A percentile compares a stretch with the other conserved stretches of the same genome.
Evolutionary conservation across 2,113 vertebrate species (phyloP).

Genomic region (Gorilla gorilla): DNA sequence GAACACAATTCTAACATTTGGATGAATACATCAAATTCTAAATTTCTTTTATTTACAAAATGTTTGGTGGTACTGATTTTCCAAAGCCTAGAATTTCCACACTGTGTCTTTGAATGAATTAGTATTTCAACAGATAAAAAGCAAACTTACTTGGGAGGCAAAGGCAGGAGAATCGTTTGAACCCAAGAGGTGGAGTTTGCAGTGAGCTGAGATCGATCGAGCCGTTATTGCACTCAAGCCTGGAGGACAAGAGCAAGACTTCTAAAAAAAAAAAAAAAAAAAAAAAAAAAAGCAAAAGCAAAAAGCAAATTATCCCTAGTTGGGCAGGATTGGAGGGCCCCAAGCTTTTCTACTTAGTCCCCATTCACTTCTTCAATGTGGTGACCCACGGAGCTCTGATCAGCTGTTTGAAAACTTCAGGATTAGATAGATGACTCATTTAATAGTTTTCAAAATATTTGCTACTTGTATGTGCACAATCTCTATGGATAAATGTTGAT

Average conservation of each 20-base stretch:
- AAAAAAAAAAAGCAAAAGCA: too few species aligned
- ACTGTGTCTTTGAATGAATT: not conserved
- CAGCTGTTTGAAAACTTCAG: not conserved
- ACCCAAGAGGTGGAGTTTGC: too few species aligned
- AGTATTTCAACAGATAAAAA: not conserved
- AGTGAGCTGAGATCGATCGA: too few species aligned
- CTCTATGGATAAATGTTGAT: not conserved
- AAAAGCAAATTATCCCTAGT: not conserved
- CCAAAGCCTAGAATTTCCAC: not conserved
- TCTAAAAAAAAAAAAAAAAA: too few species aligned
- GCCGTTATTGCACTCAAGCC: too few species aligned
- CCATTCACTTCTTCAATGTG: not conserved
- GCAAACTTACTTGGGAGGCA: too few species aligned
- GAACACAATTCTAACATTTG: not conserved
- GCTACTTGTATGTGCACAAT: not conserved
- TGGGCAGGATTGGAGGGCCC: not conserved
- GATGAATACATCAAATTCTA: not conserved
- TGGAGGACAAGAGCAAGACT: too few species aligned
- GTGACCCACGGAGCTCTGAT: too few species aligned
- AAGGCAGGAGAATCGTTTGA: too few species aligned
- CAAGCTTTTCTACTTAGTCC: not conserved
- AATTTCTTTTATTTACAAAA: not conserved
- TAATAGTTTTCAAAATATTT: not conserved
- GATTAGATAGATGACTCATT: not conserved
- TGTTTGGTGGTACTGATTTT: not conserved